Percentiles rank a stretch among this genome's conserved stretches.
phyloP scores from a whole-genome alignment of 1,140 invertebrate species.

The Gerris buenoi region DNA sequence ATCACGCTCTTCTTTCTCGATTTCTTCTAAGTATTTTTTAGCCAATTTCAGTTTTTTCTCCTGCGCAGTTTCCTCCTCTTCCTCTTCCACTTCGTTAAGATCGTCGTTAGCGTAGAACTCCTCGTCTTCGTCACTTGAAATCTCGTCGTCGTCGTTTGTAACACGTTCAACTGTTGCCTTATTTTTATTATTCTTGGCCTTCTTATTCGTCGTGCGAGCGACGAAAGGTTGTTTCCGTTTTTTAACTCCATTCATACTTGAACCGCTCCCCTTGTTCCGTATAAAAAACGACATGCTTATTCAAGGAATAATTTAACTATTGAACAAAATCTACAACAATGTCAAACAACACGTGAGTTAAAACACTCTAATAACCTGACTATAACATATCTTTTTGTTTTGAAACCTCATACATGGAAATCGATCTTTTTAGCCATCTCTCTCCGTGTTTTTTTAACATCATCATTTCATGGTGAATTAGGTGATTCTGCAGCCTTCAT shows the following conservation, averaged over 20 bases:
- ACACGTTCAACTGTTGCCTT: background rate
- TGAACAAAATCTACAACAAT: too few relatives aligned
- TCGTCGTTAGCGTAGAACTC: conserved; percentile 26
- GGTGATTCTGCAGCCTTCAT: too few relatives aligned
- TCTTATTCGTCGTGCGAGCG: background rate
- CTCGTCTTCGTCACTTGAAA: conserved; percentile 36
- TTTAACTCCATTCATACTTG: background rate
- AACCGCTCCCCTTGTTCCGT: background rate
- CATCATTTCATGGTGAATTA: too few relatives aligned
- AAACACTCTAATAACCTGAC: too few relatives aligned
- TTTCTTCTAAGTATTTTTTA: conserved; percentile 74
- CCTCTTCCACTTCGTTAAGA: conserved; percentile 37
- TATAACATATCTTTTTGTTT: too few relatives aligned
- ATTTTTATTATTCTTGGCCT: background rate
- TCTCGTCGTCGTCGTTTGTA: conserved; percentile 26
- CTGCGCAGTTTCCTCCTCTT: conserved; percentile 60
- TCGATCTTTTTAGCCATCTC: too few relatives aligned
- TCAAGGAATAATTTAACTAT: too few relatives aligned
- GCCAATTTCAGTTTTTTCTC: conserved; percentile 76
- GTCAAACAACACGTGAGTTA: too few relatives aligned
- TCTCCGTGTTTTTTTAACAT: too few relatives aligned
- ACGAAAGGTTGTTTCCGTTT: background rate
- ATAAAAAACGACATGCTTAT: background rate
- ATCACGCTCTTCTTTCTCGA: conserved; percentile 63
- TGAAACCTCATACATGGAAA: too few relatives aligned